A percentile compares a stretch with the other conserved stretches of the same genome.
Conservation (phyloP, 1,140 invertebrate genomes). For the Andrena cerasifolii region DNA sequence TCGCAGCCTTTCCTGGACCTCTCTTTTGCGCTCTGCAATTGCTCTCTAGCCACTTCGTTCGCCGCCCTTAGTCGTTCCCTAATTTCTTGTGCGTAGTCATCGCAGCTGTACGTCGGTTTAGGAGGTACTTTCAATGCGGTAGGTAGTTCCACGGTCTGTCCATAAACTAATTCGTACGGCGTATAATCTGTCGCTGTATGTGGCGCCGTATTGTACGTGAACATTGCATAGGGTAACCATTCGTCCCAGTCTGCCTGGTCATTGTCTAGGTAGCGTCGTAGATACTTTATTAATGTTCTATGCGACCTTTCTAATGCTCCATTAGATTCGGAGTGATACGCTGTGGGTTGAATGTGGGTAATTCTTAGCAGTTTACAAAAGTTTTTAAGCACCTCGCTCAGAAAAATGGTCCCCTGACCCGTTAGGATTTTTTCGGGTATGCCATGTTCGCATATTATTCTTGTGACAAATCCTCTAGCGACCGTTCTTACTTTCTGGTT, state of each 20-base stretch:
- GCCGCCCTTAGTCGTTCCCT: too few relatives aligned
- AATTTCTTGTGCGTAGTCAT: too few relatives aligned
- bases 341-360: conserved; percentile 63
- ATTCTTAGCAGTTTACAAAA: conserved; percentile 63
- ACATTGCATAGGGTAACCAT: not conserved
- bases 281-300: conserved; percentile 21
- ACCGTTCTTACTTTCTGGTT: conserved; percentile 54
- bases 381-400: conserved; percentile 54
- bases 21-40: too few relatives aligned
- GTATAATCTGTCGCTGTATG: too few relatives aligned
- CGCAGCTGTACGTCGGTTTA: too few relatives aligned
- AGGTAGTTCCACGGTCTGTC: too few relatives aligned
- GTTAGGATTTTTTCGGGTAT: conserved; percentile 61
- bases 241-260: not conserved
- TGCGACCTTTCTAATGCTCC: conserved; percentile 67
- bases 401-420: conserved; percentile 63
- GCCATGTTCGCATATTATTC: conserved; percentile 60
- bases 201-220: not conserved
- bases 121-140: too few relatives aligned
- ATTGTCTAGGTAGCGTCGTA: not conserved
- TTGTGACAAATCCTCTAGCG: conserved; percentile 50
- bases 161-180: too few relatives aligned
- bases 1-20: too few relatives aligned
- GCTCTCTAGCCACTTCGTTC: too few relatives aligned
- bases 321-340: conserved; percentile 66